Evolutionary conservation across 2,888 invertebrate species (phyloP), one percentile per base, ranked within the genome.

Genomic region (Campoplex nolae): DNA sequence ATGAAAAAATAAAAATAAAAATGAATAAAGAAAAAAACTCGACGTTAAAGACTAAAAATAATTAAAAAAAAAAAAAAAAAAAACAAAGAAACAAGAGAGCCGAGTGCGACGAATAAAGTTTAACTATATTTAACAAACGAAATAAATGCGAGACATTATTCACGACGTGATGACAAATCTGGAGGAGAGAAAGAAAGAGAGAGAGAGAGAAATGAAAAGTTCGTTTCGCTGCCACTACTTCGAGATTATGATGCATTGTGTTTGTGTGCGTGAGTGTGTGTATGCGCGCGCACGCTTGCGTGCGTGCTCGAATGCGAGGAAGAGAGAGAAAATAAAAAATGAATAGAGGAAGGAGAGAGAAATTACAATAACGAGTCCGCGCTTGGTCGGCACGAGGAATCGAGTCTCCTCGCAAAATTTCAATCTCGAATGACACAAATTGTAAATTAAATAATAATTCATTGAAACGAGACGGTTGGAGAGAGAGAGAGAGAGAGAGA

Each of bases 101-200:
- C 48, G 74, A 85, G 62, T 77, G 80, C 81, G 85, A 81, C 70
- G 81, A 84, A 71, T 71, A 48, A 38, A 76, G 62, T 76, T 45
- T 45, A 45, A 45, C 45, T 45, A 45, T 45, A 45, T 45, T 13
- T 45, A 45, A 45, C 45, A 13, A 45, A 11, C 45, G 45, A 45
- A 51, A 18, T n/a, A 51, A 6, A n/a, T n/a, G 51, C 51, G 51
- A 51, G 51, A 18, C 4, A 18, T 51, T 18, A 51, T 51, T 18
- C 51, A 18, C 51, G 51, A 51, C 51, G 51, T 18, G 51, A 51
- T 51, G 18, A 51, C 18, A 51, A 51, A 51, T n/a, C 18, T 51
- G 51, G 4, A 18, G 4, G 18, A 51, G n/a, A 51, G 28, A 28
- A 11, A 62, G 13, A 28, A 7, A 73, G 54, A 18, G 32, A 51